phyloP scores from a whole-genome alignment of 2,888 invertebrate genomes.

The Trichogramma dendrolimi region DNA sequence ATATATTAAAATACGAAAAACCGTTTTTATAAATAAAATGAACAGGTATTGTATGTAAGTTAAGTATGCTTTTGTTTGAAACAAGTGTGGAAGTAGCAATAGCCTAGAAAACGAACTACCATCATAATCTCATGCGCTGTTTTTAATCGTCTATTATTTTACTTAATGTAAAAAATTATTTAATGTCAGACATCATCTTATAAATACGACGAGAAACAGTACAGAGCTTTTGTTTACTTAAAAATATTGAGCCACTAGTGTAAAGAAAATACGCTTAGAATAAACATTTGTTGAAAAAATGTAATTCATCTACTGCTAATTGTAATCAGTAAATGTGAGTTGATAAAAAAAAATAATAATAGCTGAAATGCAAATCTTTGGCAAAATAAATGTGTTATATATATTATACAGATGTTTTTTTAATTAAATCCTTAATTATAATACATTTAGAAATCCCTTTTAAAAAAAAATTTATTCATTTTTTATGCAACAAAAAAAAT shows the following conservation, averaged over 20 bases:
- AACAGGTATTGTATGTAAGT: neutral
- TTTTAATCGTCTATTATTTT: conserved; percentile 26
- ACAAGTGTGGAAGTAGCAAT: conserved; percentile 19
- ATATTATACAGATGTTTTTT: conserved; percentile 11
- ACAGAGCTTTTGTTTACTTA: conserved; percentile 15
- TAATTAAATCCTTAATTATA: neutral
- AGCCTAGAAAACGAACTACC: conserved; percentile 22
- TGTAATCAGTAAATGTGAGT: conserved; percentile 18
- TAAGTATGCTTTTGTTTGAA: conserved; percentile 22
- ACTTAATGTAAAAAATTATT: conserved; percentile 25
- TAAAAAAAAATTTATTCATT: neutral
- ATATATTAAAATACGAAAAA: neutral
- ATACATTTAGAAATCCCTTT: neutral
- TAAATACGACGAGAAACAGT: conserved; percentile 15
- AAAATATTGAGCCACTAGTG: conserved; percentile 21
- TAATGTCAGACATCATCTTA: conserved; percentile 7
- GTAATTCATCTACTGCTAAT: conserved; percentile 22
- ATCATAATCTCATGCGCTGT: conserved; percentile 25
- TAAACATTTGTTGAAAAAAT: conserved; percentile 15
- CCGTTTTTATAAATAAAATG: conserved; percentile 20
- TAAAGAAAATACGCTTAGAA: conserved; percentile 16
- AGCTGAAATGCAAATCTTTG: conserved; percentile 23
- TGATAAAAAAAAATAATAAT: conserved; percentile 21
- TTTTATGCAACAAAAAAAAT: too few species aligned
- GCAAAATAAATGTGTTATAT: conserved; percentile 28